These are phyloP conservation scores for Alentia gelatinosa DNA, from an alignment of 2,888 invertebrate genomes.

Conservation along the genomic window DNA sequence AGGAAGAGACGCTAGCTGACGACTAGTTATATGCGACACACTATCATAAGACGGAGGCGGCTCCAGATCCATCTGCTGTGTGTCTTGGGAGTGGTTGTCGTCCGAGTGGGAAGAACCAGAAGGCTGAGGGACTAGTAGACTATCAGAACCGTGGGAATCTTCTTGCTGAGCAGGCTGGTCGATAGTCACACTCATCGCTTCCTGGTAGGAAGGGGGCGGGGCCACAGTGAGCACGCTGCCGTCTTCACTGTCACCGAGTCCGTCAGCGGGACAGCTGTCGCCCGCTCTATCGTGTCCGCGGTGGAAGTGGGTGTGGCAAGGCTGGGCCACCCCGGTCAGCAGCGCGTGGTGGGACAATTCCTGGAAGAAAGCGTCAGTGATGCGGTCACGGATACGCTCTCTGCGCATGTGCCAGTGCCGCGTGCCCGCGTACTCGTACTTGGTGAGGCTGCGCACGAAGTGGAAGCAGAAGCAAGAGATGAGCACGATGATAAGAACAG, in stretches of 20 bases:
- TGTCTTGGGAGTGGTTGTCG: background rate
- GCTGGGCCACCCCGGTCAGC: background rate
- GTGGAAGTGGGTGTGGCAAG: background rate
- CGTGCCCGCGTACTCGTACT: slow-evolving; percentile 22
- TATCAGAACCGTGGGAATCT: background rate
- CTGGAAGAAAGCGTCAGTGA: slow-evolving; percentile 32
- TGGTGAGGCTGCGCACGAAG: slow-evolving; percentile 36
- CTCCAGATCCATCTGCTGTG: background rate
- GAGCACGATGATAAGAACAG: slow-evolving; percentile 40
- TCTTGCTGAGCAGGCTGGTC: background rate
- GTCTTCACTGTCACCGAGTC: background rate
- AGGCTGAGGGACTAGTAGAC: background rate
- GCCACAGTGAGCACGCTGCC: background rate
- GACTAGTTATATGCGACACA: slow-evolving; percentile 36
- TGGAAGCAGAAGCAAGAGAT: slow-evolving; percentile 42
- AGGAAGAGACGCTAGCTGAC: background rate
- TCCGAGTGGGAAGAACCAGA: too few relatives aligned
- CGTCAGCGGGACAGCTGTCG: background rate
- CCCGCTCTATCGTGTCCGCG: background rate
- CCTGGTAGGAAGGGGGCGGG: slow-evolving; percentile 42
- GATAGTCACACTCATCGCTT: background rate
- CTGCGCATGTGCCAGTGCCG: slow-evolving; percentile 22
- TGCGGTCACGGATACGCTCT: slow-evolving; percentile 7
- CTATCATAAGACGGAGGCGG: slow-evolving; percentile 30
- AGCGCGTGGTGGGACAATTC: slow-evolving; percentile 31